A percentile compares a stretch with the other conserved stretches of the same genome.
Conservation (phyloP, 2,113 vertebrate species). For the Stigmatopora argus region DNA sequence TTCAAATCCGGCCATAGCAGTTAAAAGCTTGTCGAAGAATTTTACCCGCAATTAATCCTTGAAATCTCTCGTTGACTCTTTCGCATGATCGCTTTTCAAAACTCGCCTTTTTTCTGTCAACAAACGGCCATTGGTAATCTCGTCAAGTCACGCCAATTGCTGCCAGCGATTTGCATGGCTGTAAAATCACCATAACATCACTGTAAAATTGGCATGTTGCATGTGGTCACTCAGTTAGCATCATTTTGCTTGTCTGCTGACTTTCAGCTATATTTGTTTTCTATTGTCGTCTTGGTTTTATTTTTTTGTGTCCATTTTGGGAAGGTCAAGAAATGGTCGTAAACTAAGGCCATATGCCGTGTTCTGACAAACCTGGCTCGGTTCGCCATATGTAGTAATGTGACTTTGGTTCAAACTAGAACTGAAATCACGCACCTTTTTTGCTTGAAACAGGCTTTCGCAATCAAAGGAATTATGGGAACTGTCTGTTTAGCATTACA, state of each 20-base stretch:
- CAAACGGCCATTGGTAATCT: constrained; percentile 27
- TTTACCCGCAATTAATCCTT: constrained; percentile 53
- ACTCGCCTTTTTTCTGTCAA: constrained; percentile 19
- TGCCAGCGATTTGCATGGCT: constrained; percentile 17
- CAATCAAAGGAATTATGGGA: no score
- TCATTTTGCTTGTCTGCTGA: constrained; percentile 22
- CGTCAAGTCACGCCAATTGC: constrained; percentile 27
- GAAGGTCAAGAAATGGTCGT: no score
- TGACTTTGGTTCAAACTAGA: no score
- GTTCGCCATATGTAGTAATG: no score
- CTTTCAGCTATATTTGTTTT: constrained; percentile 25
- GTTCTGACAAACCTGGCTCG: no score
- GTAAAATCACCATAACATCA: background rate
- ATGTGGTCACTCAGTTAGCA: constrained; percentile 4
- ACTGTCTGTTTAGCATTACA: no score
- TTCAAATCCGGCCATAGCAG: constrained; percentile 31
- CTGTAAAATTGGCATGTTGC: constrained; percentile 15
- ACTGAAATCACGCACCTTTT: no score
- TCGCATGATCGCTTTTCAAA: constrained; percentile 45
- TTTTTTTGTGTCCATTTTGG: no score
- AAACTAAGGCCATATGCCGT: no score
- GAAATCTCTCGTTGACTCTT: constrained; percentile 16
- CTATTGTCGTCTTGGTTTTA: constrained; percentile 22
- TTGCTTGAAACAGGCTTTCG: no score
- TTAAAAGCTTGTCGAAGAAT: constrained; percentile 49